phyloP scores from a whole-genome alignment of 2,797 vertebrate species.

The Podarcis siculus region DNA sequence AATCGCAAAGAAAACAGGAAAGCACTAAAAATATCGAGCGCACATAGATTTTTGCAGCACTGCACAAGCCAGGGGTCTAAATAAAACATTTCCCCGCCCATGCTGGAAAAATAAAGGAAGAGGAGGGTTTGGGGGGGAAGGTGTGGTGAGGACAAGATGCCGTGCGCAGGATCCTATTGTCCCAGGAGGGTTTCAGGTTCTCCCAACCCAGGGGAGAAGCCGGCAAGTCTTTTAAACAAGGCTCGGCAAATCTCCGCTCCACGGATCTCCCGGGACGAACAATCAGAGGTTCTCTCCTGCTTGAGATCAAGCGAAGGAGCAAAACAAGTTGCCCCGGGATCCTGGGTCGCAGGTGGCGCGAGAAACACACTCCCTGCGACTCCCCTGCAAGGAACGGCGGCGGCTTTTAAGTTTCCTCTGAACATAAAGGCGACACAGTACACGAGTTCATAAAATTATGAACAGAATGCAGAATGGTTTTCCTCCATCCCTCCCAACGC shows the following conservation, averaged over 20 bases:
- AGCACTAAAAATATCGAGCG: constrained; percentile 61
- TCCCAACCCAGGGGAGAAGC: background rate
- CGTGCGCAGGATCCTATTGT: background rate
- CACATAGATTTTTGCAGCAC: constrained; percentile 16
- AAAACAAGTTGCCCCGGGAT: too few relatives aligned
- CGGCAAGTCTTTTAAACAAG: background rate
- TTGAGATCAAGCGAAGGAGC: background rate
- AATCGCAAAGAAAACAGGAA: constrained; percentile 35
- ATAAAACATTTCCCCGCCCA: too few relatives aligned
- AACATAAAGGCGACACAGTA: too few relatives aligned
- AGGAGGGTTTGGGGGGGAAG: background rate
- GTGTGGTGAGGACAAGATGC: background rate
- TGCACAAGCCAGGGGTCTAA: too few relatives aligned
- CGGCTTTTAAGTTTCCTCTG: too few relatives aligned
- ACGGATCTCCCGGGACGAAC: background rate
- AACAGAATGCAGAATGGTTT: too few relatives aligned
- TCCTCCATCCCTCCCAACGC: too few relatives aligned
- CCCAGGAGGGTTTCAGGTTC: background rate
- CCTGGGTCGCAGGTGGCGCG: too few relatives aligned
- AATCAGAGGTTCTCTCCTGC: background rate
- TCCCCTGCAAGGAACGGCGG: too few relatives aligned
- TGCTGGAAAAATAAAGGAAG: background rate
- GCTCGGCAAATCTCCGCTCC: background rate
- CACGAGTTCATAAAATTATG: too few relatives aligned
- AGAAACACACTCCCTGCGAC: too few relatives aligned